These are phyloP conservation scores for Noctua comes DNA, from an alignment of 2,888 invertebrate genomes.

Conservation along the genomic window DNA sequence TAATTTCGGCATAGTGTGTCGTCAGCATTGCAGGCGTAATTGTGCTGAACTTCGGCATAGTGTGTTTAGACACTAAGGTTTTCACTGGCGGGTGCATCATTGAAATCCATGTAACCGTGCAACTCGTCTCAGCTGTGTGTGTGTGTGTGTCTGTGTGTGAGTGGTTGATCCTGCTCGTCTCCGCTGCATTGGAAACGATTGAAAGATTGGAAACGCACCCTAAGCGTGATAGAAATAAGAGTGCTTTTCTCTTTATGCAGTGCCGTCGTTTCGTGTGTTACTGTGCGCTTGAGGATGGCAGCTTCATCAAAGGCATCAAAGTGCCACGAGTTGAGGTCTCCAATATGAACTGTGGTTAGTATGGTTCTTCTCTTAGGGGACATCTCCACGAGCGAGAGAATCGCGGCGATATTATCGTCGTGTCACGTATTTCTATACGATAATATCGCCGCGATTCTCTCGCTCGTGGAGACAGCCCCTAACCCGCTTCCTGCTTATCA, in stretches of 20 bases:
- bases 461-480: too few relatives aligned
- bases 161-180: neutral
- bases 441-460: too few relatives aligned
- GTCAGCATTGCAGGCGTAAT: too few relatives aligned
- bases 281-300: slow-evolving; percentile 85
- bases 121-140: neutral
- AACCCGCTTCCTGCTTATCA: too few relatives aligned
- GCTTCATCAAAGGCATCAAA: slow-evolving; percentile 82
- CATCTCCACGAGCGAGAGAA: too few relatives aligned
- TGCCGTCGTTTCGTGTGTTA: slow-evolving; percentile 87
- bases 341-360: slow-evolving; percentile 86
- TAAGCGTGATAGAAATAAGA: neutral
- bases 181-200: neutral
- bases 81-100: neutral
- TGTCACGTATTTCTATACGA: too few relatives aligned
- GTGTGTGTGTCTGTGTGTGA: neutral
- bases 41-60: too few relatives aligned
- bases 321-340: slow-evolving; percentile 86
- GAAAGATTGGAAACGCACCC: neutral
- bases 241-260: slow-evolving; percentile 64
- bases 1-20: too few relatives aligned
- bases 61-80: too few relatives aligned
- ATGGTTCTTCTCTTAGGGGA: too few relatives aligned
- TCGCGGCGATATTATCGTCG: too few relatives aligned
- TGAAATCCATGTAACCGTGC: neutral